Base-by-base conservation (phyloP, 2,888 invertebrate species). In the Labia minor region DNA sequence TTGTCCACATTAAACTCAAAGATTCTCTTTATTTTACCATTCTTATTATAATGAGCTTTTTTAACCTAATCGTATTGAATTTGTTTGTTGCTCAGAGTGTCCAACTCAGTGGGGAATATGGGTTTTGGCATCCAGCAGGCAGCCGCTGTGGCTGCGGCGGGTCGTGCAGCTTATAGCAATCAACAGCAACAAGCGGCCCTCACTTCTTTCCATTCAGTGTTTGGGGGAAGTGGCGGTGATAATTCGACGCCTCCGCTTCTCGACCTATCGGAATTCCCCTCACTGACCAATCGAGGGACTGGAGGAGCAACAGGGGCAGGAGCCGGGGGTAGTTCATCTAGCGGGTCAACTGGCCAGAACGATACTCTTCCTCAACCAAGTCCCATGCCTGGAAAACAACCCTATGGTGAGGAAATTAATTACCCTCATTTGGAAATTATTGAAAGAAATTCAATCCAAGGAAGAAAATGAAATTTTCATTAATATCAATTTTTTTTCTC, bases 261-360 rank as follows among this genome's bases (percentile, higher is more conserved):
- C 75, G 94, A 95, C 82, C 86, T 92, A 73, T 92, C 91, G 76
- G 94, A 94, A 82, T 95, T 94, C 80, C 94, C 94, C 71, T 93
- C 93, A 73, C 82, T 94, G 76, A 93, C 93, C 75, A 92, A 89
- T 78, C 85, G 93, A 77, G 91, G 89, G 73, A 87, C 88, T 74
- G 87, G 87, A 73, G 86, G 90, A 82, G 4, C 49, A n/a, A 3
- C 49, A 49, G 49, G 49, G 3, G 49, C 6, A 3, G 49, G 49
- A 10, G 16, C 49, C n/a, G 49, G 49, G 16, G 49, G n/a, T 49
- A 14, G 16, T 14, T n/a, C 14, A 8, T 49, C 49, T 16, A 14
- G 49, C 2, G 69, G 49, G 14, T 14, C 49, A n/a, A 14, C 49
- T n/a, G 74, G 74, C 62, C 74, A 74, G 66, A 72, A 68, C 62